Evolutionary conservation across 2,888 invertebrate species (phyloP), one percentile per base, ranked within the genome.

Genomic region (Tuberolachnus salignus): DNA sequence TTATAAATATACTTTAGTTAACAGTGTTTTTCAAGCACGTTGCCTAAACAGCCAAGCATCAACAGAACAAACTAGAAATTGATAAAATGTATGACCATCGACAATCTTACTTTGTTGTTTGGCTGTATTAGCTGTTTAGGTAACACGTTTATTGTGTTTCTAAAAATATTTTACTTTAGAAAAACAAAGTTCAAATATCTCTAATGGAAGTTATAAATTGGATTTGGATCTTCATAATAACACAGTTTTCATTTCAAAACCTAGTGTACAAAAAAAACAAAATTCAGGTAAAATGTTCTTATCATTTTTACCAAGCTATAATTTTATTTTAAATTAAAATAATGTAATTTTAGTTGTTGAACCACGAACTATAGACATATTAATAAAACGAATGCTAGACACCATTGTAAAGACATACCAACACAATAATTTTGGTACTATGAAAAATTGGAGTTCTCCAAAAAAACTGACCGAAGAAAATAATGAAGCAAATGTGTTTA

Each of bases 181-280:
- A 53, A 80, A 80, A 51, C 72, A 72, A 67, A 67, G 34, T 59
- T 72, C 73, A 80, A 80, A 71, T 72, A n/a, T 83, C 49, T 82
- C 81, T 84, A 86, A 84, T 83, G 85, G 83, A 83, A 87, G 83
- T 84, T 91, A 89, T 83, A 89, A 89, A 83, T 85, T 91, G 64
- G 89, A 90, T 85, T 85, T 91, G 75, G 89, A 91, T 84, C 84
- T 90, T n/a, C 89, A 89, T 84, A 88, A 89, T n/a, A 89, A 87
- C 74, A 89, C 89, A 9, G 90, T 89, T 1, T 89, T 89, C 80
- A 82, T 84, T 64, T 81, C 81, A 42, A 78, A 78, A 78, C 78
- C 78, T 10, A 78, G 42, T 69, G 59, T 69, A 21, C 78, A 78
- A 69, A 78, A 78, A 78, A 78, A 78, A 69, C 69, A 63, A 64